A percentile compares a stretch with the other conserved stretches of the same genome.
These are phyloP conservation scores for Trachops cirrhosus DNA, from an alignment of 2,797 vertebrate species.

Conservation along the genomic window DNA sequence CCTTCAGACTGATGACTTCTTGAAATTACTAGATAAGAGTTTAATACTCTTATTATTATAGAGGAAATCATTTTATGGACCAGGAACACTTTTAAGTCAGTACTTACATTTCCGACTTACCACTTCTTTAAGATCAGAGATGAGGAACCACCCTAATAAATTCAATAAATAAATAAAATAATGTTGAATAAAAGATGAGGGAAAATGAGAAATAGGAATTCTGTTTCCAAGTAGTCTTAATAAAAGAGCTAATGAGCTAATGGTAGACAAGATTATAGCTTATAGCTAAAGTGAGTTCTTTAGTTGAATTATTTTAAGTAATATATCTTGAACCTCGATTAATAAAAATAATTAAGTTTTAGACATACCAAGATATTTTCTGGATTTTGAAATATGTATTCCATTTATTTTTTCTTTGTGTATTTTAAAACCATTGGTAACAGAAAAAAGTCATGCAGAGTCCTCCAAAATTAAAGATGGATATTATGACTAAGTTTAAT, in stretches of 20 bases:
- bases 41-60: not conserved
- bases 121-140: not conserved
- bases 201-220: not conserved
- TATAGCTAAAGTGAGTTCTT: not conserved
- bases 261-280: not conserved
- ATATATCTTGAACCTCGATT: not conserved
- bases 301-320: not conserved
- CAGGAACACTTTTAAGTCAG: not conserved
- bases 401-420: conserved; percentile 14
- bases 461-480: not conserved
- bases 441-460: not conserved
- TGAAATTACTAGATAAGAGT: not conserved
- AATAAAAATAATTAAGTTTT: not conserved
- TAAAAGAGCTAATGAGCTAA: not conserved
- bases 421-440: conserved; percentile 15
- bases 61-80: not conserved
- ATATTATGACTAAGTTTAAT: conserved; percentile 19
- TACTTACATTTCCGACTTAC: not conserved
- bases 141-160: not conserved
- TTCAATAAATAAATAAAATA: not conserved
- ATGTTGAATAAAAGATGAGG: not conserved
- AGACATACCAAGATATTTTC: not conserved
- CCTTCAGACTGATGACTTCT: not conserved
- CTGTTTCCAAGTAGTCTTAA: not conserved
- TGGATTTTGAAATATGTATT: conserved; percentile 22